Base-by-base conservation (phyloP, 2,113 vertebrate species). In the Aptenodytes forsteri region DNA sequence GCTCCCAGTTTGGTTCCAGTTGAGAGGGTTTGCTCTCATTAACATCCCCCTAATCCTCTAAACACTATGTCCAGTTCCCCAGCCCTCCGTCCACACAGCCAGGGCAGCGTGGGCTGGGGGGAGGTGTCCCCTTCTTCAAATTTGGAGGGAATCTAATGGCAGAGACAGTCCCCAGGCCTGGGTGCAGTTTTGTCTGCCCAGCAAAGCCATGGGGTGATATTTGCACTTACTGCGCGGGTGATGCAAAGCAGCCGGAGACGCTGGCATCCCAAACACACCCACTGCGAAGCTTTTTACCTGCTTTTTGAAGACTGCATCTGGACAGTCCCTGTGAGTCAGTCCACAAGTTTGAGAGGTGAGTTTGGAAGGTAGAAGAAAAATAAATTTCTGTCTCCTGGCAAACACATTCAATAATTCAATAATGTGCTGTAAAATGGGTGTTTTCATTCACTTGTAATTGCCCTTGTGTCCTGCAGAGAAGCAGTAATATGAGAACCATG, bases 81-180 rank as follows among this genome's bases (percentile, higher is more conserved):
- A 62, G 49, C 49, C 34, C 78, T 62, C 26, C 0, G 0, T 9
- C 32, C 0, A 1, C 32, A 14, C 12, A 22, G 55, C 42, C 1
- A 1, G 32, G 23, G 40, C 32, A 29, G 46, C 0, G 0, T 2
- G 12, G 44, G 6, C 11, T 0, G 1, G 30, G 14, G 3, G 13
- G 6, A 5, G 9, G 25, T 42, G 14, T 29, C 11, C 25, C 25
- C 36, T 25, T 7, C 61, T 25, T 9, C 50, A 20, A 1, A 3
- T 22, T 7, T 25, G 40, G 58, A 23, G 16, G 52, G n/a, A 20
- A 20, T 32, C 38, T 16, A 20, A 30, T 0, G 17, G 50, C 46
- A 44, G 50, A 52, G 30, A 11, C 18, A 10, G 44, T 7, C 26
- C 36, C 56, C 4, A 7, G 18, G 52, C 13, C n/a, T 1, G 34